These are phyloP conservation scores for Zoanthus solanderi DNA, from an alignment of 92 coral and sea anemone species.

Conservation along the genomic window DNA sequence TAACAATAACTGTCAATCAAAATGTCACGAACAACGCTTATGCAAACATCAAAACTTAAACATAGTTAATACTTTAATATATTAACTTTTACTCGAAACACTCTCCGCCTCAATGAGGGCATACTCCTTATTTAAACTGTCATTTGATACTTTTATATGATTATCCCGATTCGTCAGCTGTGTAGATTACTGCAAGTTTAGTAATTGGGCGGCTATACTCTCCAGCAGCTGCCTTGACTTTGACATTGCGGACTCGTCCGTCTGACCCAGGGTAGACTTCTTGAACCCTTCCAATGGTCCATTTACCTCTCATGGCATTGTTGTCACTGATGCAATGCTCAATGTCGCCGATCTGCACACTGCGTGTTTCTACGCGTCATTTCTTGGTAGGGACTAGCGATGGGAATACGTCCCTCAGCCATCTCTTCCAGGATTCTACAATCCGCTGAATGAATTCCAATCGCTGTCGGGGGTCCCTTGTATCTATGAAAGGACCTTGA, in stretches of 20 bases:
- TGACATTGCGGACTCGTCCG: neutral
- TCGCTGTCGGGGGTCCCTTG: slow-evolving; percentile 52
- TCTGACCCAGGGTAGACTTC: neutral
- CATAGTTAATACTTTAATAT: too few relatives aligned
- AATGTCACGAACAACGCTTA: too few relatives aligned
- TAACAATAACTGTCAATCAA: too few relatives aligned
- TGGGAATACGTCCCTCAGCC: slow-evolving; percentile 73
- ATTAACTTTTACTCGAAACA: too few relatives aligned
- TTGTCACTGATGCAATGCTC: too few relatives aligned
- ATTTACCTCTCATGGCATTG: neutral
- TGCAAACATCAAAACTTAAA: too few relatives aligned
- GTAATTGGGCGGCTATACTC: neutral
- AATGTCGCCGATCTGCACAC: slow-evolving; percentile 57
- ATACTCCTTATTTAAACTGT: too few relatives aligned
- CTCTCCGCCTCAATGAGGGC: too few relatives aligned
- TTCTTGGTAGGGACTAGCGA: slow-evolving; percentile 60
- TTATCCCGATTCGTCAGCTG: neutral
- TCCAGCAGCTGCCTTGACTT: neutral
- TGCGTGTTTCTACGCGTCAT: slow-evolving; percentile 58
- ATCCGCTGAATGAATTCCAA: slow-evolving; percentile 70
- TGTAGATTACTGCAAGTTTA: neutral
- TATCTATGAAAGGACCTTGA: slow-evolving; percentile 68
- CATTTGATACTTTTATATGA: too few relatives aligned
- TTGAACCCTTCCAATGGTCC: neutral
- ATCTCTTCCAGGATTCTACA: slow-evolving; percentile 68